These are phyloP conservation scores for Pteromalus puparum DNA, from an alignment of 1,140 invertebrate species.

Conservation along the genomic window DNA sequence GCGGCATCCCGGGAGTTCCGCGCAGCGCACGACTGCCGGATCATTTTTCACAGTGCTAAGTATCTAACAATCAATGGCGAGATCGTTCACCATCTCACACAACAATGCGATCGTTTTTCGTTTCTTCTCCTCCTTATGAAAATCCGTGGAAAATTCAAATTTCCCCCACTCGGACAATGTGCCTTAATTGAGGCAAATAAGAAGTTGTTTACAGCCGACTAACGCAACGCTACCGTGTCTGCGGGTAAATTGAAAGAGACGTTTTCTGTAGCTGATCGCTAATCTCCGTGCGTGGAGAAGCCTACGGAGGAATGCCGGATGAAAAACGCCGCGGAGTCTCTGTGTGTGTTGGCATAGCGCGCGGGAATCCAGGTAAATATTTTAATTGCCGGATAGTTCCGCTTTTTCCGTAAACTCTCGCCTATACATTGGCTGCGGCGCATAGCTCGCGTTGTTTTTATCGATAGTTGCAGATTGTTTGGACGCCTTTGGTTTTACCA, in stretches of 20 bases:
- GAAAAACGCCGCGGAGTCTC: background rate
- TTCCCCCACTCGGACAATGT: background rate
- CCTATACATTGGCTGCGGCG: background rate
- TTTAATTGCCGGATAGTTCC: constrained; percentile 15
- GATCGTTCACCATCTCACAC: background rate
- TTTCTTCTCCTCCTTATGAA: background rate
- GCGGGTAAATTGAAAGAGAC: background rate
- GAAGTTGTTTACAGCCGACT: background rate
- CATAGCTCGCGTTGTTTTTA: background rate
- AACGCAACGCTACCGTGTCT: background rate
- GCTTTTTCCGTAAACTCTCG: background rate
- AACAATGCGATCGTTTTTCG: background rate
- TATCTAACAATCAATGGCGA: background rate
- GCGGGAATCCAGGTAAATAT: background rate
- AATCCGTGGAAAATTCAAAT: no score
- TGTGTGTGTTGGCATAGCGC: background rate
- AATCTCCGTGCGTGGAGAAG: constrained; percentile 1
- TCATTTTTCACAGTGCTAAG: background rate
- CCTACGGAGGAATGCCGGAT: background rate
- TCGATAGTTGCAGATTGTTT: background rate
- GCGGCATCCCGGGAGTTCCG: background rate
- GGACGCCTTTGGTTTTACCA: no score
- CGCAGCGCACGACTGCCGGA: background rate
- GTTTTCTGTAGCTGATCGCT: background rate
- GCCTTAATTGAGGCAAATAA: background rate